Percentiles rank a stretch among this genome's conserved stretches.
phyloP scores from a whole-genome alignment of 2,113 vertebrate species.

The Felis catus region DNA sequence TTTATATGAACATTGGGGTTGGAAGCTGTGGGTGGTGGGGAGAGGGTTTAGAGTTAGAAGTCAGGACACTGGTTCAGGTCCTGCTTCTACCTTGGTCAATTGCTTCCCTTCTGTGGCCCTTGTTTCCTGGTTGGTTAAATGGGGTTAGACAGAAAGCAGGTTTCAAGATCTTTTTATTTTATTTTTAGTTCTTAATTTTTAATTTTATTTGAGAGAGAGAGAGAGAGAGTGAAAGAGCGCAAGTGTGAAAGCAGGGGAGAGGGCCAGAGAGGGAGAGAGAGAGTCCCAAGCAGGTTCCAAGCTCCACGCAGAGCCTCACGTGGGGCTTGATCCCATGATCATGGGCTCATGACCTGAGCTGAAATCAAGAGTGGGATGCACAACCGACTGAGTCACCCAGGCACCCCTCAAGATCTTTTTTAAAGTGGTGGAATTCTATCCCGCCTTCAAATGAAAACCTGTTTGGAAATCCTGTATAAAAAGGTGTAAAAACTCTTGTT shows the following conservation, averaged over 20 bases:
- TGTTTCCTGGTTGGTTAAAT: not conserved
- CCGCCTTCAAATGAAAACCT: not conserved
- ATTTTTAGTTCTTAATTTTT: too few relatives aligned
- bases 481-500: not conserved
- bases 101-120: not conserved
- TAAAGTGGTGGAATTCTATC: not conserved
- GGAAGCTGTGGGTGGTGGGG: not conserved
- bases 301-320: too few relatives aligned
- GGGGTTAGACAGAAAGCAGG: not conserved
- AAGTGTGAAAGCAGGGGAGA: too few relatives aligned
- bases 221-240: too few relatives aligned
- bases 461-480: not conserved
- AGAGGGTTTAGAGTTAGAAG: not conserved
- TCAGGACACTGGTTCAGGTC: not conserved
- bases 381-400: too few relatives aligned
- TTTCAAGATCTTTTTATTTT: not conserved
- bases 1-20: not conserved
- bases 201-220: too few relatives aligned
- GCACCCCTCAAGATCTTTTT: not conserved
- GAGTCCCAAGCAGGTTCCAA: too few relatives aligned
- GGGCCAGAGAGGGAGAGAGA: too few relatives aligned
- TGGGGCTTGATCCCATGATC: too few relatives aligned
- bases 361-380: too few relatives aligned
- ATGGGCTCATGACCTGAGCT: too few relatives aligned
- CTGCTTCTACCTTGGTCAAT: fast-evolving